Evolutionary conservation across 2,888 invertebrate genomes (phyloP), one percentile per base, ranked within the genome.

Genomic region (Cosmopolites sordidus): DNA sequence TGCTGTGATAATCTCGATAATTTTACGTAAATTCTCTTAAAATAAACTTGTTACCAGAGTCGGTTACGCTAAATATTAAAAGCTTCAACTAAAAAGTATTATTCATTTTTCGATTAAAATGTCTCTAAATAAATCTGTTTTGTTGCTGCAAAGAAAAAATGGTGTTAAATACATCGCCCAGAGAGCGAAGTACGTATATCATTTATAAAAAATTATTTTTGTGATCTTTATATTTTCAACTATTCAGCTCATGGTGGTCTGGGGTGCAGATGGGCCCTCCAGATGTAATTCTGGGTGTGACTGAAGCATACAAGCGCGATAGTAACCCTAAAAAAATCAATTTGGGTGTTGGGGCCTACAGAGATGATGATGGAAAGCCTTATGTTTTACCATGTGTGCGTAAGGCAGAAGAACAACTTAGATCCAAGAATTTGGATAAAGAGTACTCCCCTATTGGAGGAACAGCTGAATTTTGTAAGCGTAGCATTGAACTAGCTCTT

Each of bases 281-380:
- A 3, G 98, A 98, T 79, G 91, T 92, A 16, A 99, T 99, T 76
- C 78, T 99, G 44, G 99, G 99, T 30, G 89, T 99, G 38, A 91
- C 96, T 0, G 99, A 99, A 73, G 98, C 98, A 0, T 99, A 80
- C 76, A 97, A 93, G 72, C 83, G 78, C 56, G 98, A 99, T 72
- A 78, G 80, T 1, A 89, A 93, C 72, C 84, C 93, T 0, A 92
- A 92, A 64, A 99, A 99, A 76, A 89, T 99, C 58, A 99, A 99
- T 75, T 82, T 99, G 45, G 97, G 97, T 55, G 94, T 86, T 2
- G 94, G 94, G 56, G 97, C 99, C 6, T 99, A 99, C 75, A 83
- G 99, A 63, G 97, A 98, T 74, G 98, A 99, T 71, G 84, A 90
- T 68, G 97, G 97, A 47, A 96, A 98, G 77, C 98, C 99, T 1